Evolutionary conservation across 2,888 invertebrate species (phyloP).

Genomic region (Scaptomyza reducta): DNA sequence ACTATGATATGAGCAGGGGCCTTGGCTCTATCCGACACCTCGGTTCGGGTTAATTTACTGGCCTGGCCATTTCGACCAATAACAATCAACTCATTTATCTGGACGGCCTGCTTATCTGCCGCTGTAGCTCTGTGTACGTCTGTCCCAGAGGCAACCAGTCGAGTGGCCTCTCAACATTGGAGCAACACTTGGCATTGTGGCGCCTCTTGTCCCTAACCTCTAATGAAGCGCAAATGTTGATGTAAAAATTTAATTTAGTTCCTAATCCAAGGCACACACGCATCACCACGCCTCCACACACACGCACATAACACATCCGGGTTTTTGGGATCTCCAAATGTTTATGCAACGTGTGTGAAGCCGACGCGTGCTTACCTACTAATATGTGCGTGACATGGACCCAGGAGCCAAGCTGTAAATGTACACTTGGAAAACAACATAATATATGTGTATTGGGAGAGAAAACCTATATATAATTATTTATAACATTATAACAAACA

Average conservation of each 20-base stretch:
- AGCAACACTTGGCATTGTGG: constrained; percentile 65
- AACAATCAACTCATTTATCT: constrained; percentile 72
- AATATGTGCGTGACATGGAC: constrained; percentile 74
- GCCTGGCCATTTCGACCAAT: constrained; percentile 60
- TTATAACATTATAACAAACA: no score
- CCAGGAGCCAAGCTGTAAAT: constrained; percentile 46
- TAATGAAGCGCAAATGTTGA: constrained; percentile 78
- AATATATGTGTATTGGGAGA: no score
- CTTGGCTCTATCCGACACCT: constrained; percentile 37
- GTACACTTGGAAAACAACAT: not conserved
- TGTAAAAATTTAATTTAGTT: constrained; percentile 79
- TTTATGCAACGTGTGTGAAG: constrained; percentile 74
- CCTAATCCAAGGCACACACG: constrained; percentile 66
- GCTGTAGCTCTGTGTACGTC: constrained; percentile 1
- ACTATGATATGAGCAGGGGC: constrained; percentile 19
- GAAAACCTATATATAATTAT: no score
- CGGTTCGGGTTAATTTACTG: constrained; percentile 41
- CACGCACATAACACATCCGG: constrained; percentile 8
- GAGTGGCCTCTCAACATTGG: constrained; percentile 58
- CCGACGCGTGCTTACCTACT: constrained; percentile 72
- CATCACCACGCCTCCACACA: constrained; percentile 36
- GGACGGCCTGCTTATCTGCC: constrained; percentile 45
- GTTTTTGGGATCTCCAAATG: constrained; percentile 62
- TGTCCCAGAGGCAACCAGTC: constrained; percentile 60
- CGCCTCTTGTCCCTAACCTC: constrained; percentile 51